phyloP scores from a whole-genome alignment of 2,797 vertebrate species.

The Heteromormyrus szaboi region DNA sequence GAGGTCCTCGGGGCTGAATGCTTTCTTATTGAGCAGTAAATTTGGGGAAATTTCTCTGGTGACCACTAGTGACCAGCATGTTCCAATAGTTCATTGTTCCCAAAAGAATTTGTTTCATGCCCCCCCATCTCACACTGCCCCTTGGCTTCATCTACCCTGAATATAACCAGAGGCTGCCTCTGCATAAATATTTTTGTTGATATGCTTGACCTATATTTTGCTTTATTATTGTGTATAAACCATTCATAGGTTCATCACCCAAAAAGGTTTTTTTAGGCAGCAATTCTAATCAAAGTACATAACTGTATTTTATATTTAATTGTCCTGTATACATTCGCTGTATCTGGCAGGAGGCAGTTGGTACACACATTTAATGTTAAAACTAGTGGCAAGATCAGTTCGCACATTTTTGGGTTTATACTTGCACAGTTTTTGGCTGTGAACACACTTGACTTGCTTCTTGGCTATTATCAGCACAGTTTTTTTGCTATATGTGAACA shows the following conservation, averaged over 20 bases:
- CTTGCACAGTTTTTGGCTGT: background rate
- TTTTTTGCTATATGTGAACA: background rate
- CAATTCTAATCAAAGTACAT: background rate
- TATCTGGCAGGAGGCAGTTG: background rate
- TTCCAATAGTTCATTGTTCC: background rate
- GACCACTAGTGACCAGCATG: background rate
- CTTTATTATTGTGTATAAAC: background rate
- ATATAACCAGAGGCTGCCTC: background rate
- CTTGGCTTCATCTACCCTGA: background rate
- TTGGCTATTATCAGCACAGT: background rate
- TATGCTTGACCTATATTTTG: background rate
- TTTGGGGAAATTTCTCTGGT: conserved; percentile 41
- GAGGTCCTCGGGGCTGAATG: background rate
- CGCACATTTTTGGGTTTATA: background rate
- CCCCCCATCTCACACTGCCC: background rate
- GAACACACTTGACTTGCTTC: background rate
- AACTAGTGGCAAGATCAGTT: background rate
- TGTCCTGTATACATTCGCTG: background rate
- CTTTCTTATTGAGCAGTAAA: background rate
- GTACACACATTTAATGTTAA: background rate
- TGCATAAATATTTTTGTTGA: background rate
- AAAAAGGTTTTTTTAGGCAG: background rate
- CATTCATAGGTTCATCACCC: background rate
- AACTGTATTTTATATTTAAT: background rate
- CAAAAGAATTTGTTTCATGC: background rate